These are phyloP conservation scores for Tachysurus fulvidraco DNA, from an alignment of 2,113 vertebrate species.

Conservation along the genomic window DNA sequence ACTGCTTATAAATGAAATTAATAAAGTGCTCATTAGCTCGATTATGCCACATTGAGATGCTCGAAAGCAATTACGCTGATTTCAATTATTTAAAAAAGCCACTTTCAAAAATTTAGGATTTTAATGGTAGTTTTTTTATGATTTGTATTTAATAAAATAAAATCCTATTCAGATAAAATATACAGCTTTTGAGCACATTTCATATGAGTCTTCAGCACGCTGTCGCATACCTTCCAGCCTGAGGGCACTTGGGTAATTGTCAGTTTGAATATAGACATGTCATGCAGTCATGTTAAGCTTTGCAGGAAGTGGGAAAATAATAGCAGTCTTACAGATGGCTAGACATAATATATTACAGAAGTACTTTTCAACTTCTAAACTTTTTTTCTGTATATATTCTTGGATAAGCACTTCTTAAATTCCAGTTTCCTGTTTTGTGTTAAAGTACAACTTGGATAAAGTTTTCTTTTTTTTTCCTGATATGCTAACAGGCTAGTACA, in stretches of 20 bases:
- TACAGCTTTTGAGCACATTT: constrained; percentile 2
- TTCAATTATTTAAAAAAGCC: not conserved
- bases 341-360: not conserved
- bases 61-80: not conserved
- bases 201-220: constrained; percentile 8
- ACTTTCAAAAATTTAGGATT: not conserved
- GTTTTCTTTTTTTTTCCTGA: not conserved
- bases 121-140: not conserved
- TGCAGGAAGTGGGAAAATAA: constrained; percentile 25
- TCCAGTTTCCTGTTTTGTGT: not conserved
- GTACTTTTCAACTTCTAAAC: constrained; percentile 6
- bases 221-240: constrained; percentile 2
- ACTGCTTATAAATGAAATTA: not conserved
- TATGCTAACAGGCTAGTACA: not conserved
- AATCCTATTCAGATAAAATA: not conserved
- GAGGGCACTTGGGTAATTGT: constrained; percentile 19
- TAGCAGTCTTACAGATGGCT: constrained; percentile 3
- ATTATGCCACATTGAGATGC: not conserved
- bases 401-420: constrained; percentile 1
- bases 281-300: constrained; percentile 22
- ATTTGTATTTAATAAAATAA: not conserved
- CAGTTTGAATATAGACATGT: constrained; percentile 37
- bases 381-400: not conserved
- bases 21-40: not conserved
- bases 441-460: not conserved